Conservation (phyloP, 2,113 vertebrate species). For the Heteronetta atricapilla region DNA sequence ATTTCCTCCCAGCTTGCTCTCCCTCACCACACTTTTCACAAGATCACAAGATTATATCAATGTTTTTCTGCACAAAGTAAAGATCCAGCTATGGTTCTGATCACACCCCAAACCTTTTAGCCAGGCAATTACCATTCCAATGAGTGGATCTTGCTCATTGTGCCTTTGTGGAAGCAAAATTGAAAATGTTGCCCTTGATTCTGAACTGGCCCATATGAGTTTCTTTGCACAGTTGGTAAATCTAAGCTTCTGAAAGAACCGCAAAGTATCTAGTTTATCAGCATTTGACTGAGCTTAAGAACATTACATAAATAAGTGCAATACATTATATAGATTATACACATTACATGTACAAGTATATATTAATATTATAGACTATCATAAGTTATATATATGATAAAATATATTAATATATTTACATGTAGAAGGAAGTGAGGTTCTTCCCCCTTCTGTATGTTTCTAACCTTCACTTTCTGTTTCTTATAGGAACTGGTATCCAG, state of each 20-base stretch:
- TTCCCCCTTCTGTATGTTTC: not conserved
- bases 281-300: not conserved
- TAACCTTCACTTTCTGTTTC: not conserved
- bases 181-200: not conserved
- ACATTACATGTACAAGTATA: not conserved
- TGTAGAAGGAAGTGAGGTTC: not conserved
- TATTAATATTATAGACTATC: not conserved
- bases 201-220: not conserved
- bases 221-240: not conserved
- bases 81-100: not conserved
- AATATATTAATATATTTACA: not conserved
- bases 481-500: not conserved
- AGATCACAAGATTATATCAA: not conserved
- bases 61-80: not conserved
- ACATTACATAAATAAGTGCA: not conserved
- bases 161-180: not conserved
- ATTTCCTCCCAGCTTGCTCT: not conserved
- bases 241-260: not conserved
- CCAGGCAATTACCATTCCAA: not conserved
- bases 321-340: not conserved
- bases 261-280: not conserved
- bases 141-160: not conserved
- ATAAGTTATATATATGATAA: not conserved
- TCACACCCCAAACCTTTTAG: not conserved
- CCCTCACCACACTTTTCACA: not conserved